Percentiles rank a stretch among this genome's conserved stretches.
These are phyloP conservation scores for Haliclona indistincta DNA, from an alignment of 37 sponge, comb jelly and placozoan genomes.

Conservation along the genomic window DNA sequence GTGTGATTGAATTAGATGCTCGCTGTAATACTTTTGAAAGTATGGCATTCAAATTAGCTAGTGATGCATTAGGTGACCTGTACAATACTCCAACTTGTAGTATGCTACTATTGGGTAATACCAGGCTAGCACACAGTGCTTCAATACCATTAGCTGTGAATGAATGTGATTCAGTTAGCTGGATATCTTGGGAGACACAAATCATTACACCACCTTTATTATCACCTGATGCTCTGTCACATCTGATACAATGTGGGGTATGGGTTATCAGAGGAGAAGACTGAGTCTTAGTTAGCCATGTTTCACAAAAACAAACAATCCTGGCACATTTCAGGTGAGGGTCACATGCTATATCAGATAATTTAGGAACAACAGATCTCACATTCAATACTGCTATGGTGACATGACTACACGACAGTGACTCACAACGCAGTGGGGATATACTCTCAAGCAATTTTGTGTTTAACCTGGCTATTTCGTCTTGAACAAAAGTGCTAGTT, in stretches of 20 bases:
- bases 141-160: constrained; percentile 29
- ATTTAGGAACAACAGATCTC: constrained; percentile 29
- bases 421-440: constrained; percentile 1
- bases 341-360: constrained; percentile 14
- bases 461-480: constrained; percentile 12
- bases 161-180: neutral
- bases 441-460: neutral
- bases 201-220: constrained; percentile 15
- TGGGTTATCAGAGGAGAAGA: constrained; percentile 13
- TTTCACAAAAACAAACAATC: constrained; percentile 33
- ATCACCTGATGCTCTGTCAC: constrained; percentile 21
- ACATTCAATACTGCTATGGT: constrained; percentile 35
- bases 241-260: constrained; percentile 14
- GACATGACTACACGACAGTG: neutral
- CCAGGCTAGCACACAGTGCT: neutral
- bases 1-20: no score
- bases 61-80: constrained; percentile 23
- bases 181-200: neutral
- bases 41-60: neutral
- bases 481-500: constrained; percentile 1
- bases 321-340: neutral
- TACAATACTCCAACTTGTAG: constrained; percentile 27
- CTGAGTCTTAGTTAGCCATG: constrained; percentile 18
- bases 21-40: no score
- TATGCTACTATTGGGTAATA: neutral